Base-by-base conservation (phyloP, 2,113 vertebrate genomes). In the Hiodon alosoides region DNA sequence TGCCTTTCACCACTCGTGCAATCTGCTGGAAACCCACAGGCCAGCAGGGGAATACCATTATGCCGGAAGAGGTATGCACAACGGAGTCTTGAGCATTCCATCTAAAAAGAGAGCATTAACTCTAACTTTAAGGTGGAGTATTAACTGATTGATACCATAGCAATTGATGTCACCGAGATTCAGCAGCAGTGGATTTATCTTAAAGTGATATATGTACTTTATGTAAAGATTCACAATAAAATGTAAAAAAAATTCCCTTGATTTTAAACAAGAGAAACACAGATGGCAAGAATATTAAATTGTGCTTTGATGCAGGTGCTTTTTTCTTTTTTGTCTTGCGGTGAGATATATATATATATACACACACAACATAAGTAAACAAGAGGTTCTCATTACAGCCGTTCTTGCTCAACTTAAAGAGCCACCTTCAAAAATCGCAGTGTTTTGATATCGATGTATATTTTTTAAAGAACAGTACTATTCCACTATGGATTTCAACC, bases 61-160 rank as follows among this genome's bases (percentile, higher is more conserved):
- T 53, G 50, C n/a, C 16, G 51, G 67, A n/a, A 54, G 53, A 5
- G 50, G 46, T 47, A 47, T 7, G 64, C 7, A 31, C 17, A 47
- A 3, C 64, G 47, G 64, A 67, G 67, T 53, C n/a, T 5, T n/a
- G 67, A 51, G 51, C 13, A 51, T 16, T 69, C 51, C 53, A 17
- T 53, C 16, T 50, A 53, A 50, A 69, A 69, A 54, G 51, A 17
- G 67, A 69, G 67, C 50, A 69, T 69, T 69, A 54, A 53, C 53
- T 69, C 16, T 50, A 50, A 69, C 53, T 69, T 69, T 50, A 31
- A 31, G 31, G 31, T 31, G 31, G 31, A 31, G 31, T 31, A 31
- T 31, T 31, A 31, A 31, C 31, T 52, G 50, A 54, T 53, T 69
- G 50, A 69, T 17, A 50, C n/a, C 2, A 17, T 53, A 69, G 67